phyloP scores from a whole-genome alignment of 2,888 invertebrate genomes.

The Leptodirus hochenwartii region DNA sequence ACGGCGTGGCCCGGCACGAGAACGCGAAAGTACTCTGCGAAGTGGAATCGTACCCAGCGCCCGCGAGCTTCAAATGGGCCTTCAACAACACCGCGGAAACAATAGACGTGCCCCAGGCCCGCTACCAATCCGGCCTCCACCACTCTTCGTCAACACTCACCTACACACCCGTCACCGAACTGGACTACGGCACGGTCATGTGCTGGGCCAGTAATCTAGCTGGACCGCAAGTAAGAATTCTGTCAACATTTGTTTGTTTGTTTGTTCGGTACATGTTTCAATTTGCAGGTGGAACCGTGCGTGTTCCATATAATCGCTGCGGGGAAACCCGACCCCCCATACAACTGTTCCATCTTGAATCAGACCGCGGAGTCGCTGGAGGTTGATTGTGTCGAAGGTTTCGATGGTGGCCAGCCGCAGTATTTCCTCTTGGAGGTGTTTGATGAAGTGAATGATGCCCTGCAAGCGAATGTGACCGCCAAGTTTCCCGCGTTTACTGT shows the following conservation, averaged over 20 bases:
- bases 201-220: slow-evolving; percentile 50
- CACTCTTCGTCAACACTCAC: slow-evolving; percentile 46
- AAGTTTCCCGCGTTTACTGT: slow-evolving; percentile 58
- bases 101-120: slow-evolving; percentile 51
- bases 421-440: slow-evolving; percentile 55
- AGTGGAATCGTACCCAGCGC: slow-evolving; percentile 71
- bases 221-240: background rate
- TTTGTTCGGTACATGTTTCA: slow-evolving; percentile 30
- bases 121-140: slow-evolving; percentile 35
- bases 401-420: slow-evolving; percentile 63
- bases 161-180: slow-evolving; percentile 56
- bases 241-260: background rate
- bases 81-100: slow-evolving; percentile 79
- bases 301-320: slow-evolving; percentile 56
- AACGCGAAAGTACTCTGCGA: slow-evolving; percentile 62
- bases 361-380: slow-evolving; percentile 62
- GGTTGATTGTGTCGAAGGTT: slow-evolving; percentile 52
- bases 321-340: slow-evolving; percentile 59
- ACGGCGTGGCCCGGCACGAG: slow-evolving; percentile 70
- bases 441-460: slow-evolving; percentile 42
- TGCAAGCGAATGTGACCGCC: slow-evolving; percentile 51
- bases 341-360: slow-evolving; percentile 58
- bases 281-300: slow-evolving; percentile 54
- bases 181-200: slow-evolving; percentile 57
- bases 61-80: slow-evolving; percentile 70